Evolutionary conservation across 2,888 invertebrate genomes (phyloP).

Genomic region (Oscheius sp.): DNA sequence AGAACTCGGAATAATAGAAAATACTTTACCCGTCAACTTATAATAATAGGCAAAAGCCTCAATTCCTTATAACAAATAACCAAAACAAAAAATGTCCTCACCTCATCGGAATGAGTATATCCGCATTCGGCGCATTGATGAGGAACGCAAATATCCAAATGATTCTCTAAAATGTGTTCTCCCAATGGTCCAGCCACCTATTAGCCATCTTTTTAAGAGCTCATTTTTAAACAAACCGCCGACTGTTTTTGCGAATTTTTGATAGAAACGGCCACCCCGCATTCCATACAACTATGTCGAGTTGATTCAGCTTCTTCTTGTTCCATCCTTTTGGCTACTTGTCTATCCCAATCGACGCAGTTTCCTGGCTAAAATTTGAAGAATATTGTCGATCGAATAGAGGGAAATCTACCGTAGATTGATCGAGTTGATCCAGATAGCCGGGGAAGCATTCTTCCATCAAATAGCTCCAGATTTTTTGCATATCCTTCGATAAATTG

Average conservation of each 20-base stretch:
- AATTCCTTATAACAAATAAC: no score
- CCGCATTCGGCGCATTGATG: slow-evolving; percentile 21
- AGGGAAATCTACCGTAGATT: not conserved
- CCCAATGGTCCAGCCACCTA: not conserved
- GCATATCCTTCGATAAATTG: slow-evolving; percentile 15
- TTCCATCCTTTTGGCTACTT: not conserved
- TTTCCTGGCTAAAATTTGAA: not conserved
- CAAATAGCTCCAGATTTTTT: slow-evolving; percentile 23
- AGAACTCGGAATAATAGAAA: no score
- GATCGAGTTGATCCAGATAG: slow-evolving; percentile 8
- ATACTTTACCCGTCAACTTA: no score
- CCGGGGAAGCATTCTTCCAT: slow-evolving; percentile 29
- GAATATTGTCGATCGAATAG: not conserved
- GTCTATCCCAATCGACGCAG: not conserved
- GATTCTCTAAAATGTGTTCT: slow-evolving; percentile 1
- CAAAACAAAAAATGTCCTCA: no score
- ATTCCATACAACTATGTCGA: slow-evolving; percentile 22
- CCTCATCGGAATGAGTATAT: slow-evolving; percentile 25
- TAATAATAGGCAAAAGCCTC: no score
- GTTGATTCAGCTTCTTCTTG: not conserved
- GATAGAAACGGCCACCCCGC: slow-evolving; percentile 13
- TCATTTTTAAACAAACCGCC: not conserved
- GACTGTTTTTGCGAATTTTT: not conserved
- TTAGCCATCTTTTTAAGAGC: not conserved
- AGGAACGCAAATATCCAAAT: slow-evolving; percentile 8